A percentile compares a stretch with the other conserved stretches of the same genome.
These are phyloP conservation scores for Aleiodes sp. DNA, from an alignment of 1,140 invertebrate species.

Conservation along the genomic window DNA sequence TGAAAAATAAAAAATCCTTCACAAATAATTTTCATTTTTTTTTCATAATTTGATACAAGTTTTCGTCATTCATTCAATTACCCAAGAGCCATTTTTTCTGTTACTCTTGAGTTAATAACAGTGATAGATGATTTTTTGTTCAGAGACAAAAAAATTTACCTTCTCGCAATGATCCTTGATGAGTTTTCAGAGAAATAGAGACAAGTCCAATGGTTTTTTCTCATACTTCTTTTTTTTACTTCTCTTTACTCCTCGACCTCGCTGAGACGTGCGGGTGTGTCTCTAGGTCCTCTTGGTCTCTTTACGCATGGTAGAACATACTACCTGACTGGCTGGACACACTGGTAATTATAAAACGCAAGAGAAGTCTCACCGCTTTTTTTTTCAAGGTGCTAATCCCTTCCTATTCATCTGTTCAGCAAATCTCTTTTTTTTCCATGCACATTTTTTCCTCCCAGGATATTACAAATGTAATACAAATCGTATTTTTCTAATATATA, in stretches of 20 bases:
- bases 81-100: no score
- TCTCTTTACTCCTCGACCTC: conserved; percentile 16
- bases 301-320: conserved; percentile 55
- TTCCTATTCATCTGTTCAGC: conserved; percentile 17
- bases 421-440: neutral
- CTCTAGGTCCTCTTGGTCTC: conserved; percentile 37
- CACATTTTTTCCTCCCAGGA: neutral
- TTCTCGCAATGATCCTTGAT: neutral
- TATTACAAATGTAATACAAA: conserved; percentile 14
- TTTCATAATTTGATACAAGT: no score
- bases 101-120: no score
- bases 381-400: conserved; percentile 41
- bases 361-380: conserved; percentile 6
- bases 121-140: neutral
- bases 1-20: no score
- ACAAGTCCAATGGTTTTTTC: neutral
- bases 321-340: conserved; percentile 34
- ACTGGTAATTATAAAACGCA: conserved; percentile 28
- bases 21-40: no score
- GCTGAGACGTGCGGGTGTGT: conserved; percentile 43
- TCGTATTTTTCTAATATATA: conserved; percentile 52
- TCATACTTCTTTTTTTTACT: conserved; percentile 7
- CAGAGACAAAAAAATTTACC: neutral
- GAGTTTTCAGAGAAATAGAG: neutral
- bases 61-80: no score